phyloP scores from a whole-genome alignment of 2,888 invertebrate genomes.

The Schizaphis graminum region DNA sequence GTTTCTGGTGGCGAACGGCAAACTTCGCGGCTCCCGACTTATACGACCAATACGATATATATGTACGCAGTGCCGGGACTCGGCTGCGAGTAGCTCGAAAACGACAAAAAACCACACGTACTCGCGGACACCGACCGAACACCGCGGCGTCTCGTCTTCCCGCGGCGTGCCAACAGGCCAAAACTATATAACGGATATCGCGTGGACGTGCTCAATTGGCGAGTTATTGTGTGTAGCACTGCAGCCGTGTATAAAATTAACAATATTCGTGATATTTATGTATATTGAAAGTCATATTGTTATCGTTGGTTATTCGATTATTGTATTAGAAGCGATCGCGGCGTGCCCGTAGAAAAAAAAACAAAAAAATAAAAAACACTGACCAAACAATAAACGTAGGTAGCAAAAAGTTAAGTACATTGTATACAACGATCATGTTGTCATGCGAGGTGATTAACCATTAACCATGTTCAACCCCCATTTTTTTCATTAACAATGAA shows the following conservation, averaged over 20 bases:
- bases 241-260: background rate
- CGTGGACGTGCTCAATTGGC: background rate
- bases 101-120: background rate
- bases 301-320: background rate
- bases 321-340: background rate
- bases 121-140: background rate
- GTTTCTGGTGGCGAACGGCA: background rate
- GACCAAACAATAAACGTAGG: background rate
- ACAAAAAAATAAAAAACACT: background rate
- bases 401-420: background rate
- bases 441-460: background rate
- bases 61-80: background rate
- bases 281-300: background rate
- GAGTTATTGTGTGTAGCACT: background rate
- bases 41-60: background rate
- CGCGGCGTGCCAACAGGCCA: background rate
- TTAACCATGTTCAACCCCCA: too few species aligned
- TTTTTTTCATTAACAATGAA: too few species aligned
- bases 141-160: background rate
- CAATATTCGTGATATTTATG: background rate
- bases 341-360: background rate
- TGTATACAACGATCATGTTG: background rate
- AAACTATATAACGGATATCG: background rate
- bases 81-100: background rate
- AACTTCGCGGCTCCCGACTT: background rate